A percentile compares a stretch with the other conserved stretches of the same genome.
These are phyloP conservation scores for Agraylea sexmaculata DNA, from an alignment of 1,140 invertebrate species.

Conservation along the genomic window DNA sequence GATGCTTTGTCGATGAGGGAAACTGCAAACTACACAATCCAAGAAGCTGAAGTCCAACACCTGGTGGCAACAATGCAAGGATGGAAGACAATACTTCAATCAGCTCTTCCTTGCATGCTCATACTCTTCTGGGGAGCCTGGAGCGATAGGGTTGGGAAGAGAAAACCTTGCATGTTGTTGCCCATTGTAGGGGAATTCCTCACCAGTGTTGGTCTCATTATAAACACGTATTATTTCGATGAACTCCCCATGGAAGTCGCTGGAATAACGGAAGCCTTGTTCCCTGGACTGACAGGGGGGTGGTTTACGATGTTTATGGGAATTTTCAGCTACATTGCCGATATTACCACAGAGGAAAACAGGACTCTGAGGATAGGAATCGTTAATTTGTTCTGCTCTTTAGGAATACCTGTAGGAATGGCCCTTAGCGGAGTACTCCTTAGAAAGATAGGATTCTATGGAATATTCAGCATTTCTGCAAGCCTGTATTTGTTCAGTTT, in stretches of 20 bases:
- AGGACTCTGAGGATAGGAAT: slow-evolving; percentile 74
- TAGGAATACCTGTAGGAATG: slow-evolving; percentile 68
- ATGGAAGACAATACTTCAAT: slow-evolving; percentile 70
- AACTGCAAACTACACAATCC: slow-evolving; percentile 54
- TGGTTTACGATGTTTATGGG: slow-evolving; percentile 85
- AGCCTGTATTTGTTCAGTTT: slow-evolving; percentile 62
- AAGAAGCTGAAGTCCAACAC: slow-evolving; percentile 63
- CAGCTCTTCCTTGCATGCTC: slow-evolving; percentile 57
- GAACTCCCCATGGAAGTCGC: slow-evolving; percentile 66
- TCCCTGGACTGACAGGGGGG: slow-evolving; percentile 68
- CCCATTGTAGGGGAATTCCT: slow-evolving; percentile 71
- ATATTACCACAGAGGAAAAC: slow-evolving; percentile 68
- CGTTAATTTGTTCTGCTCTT: slow-evolving; percentile 68
- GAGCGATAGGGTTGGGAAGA: slow-evolving; percentile 58
- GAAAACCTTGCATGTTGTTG: slow-evolving; percentile 75
- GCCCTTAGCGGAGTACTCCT: slow-evolving; percentile 60
- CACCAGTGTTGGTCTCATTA: slow-evolving; percentile 60
- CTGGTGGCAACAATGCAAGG: slow-evolving; percentile 64
- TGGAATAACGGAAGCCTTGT: slow-evolving; percentile 61
- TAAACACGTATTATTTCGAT: slow-evolving; percentile 68
- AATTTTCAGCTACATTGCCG: slow-evolving; percentile 79
- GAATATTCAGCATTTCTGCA: slow-evolving; percentile 62
- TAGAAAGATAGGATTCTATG: slow-evolving; percentile 65
- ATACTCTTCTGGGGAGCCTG: slow-evolving; percentile 69
- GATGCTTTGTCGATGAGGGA: slow-evolving; percentile 55